Base-by-base conservation (phyloP, 2,888 invertebrate species). In the Papilio demoleus region DNA sequence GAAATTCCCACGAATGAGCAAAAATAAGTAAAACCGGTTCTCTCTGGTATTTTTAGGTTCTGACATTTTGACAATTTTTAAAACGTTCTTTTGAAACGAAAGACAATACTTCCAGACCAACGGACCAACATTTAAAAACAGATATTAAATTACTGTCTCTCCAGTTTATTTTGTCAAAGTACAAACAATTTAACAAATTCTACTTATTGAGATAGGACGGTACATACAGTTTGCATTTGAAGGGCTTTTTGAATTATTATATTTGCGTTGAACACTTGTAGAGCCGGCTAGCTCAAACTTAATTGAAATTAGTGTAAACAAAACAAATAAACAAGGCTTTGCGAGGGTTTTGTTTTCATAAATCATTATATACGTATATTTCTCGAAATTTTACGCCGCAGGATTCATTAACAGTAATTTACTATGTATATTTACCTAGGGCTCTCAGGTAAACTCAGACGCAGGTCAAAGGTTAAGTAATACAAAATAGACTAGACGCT, bases 251-350 rank as follows among this genome's bases (percentile, higher is more conserved):
- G n/a, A 31, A 31, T 56, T 56, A 56, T 56, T 14, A 50, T 56
- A 56, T 56, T 56, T 56, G 53, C 31, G 53, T 56, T 56, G 31
- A 56, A 56, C 53, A 56, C 53, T 56, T 56, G 31, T 17, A 11
- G 42, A 47, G 47, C 53, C 17, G 31, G 31, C 53, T 31, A 31
- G 9, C n/a, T 27, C 27, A 17, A 31, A 31, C 53, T 56, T 56
- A 31, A 56, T 31, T 11, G n/a, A 56, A 56, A 31, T 31, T 17
- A 56, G n/a, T 31, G n/a, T 17, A 17, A 31, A 56, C 53, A n/a
- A 56, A 27, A 11, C 31, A 56, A 56, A 31, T 17, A 56, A 56
- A n/a, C n/a, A 14, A 8, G 9, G n/a, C 14, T 27, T n/a, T 53
- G n/a, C 24, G n/a, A n/a, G n/a, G n/a, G n/a, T n/a, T n/a, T n/a